Evolutionary conservation across 2,888 invertebrate genomes (phyloP).

Genomic region (Dryomyza anilis): DNA sequence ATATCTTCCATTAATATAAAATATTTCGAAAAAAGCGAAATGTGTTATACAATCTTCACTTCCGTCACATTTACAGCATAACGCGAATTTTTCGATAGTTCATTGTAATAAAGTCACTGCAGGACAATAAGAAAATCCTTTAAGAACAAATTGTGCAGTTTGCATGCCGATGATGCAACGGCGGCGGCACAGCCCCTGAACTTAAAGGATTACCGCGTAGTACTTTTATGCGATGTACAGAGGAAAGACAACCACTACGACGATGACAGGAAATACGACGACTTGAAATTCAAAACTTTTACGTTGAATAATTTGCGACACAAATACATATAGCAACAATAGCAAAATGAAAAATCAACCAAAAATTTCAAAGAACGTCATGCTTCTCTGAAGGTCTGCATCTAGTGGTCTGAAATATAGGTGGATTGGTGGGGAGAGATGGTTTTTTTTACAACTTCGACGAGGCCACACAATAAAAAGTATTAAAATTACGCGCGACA

Average conservation of each 20-base stretch:
- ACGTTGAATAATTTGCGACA: conserved; percentile 14
- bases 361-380: no score
- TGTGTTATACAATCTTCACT: no score
- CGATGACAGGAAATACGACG: conserved; percentile 18
- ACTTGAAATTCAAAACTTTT: conserved; percentile 23
- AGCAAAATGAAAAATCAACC: conserved; percentile 3
- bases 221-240: background rate
- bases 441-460: no score
- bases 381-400: no score
- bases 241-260: background rate
- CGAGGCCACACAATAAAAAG: conserved; percentile 26
- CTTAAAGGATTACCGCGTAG: conserved; percentile 16
- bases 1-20: no score
- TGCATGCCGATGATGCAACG: background rate
- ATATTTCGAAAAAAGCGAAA: no score
- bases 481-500: conserved; percentile 27
- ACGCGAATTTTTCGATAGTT: conserved; percentile 3
- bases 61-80: background rate
- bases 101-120: background rate
- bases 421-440: no score
- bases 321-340: background rate
- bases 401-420: no score
- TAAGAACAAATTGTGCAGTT: conserved; percentile 20
- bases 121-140: conserved; percentile 2
- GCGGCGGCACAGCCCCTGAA: background rate